phyloP scores from a whole-genome alignment of 2,888 invertebrate species.

The Acrobasis repandana region DNA sequence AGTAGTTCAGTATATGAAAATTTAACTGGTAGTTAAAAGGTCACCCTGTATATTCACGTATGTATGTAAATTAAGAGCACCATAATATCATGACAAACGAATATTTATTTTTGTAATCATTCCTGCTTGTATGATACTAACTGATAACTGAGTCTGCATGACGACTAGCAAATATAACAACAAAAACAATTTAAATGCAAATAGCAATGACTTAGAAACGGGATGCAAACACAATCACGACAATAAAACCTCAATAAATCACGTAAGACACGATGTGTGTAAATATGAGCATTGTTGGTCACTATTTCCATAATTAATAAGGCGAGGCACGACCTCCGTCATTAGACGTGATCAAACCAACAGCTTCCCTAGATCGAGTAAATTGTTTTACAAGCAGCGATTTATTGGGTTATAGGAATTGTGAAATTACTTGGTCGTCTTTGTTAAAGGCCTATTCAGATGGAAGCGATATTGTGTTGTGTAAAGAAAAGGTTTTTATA shows the following conservation, averaged over 20 bases:
- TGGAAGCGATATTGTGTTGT: neutral
- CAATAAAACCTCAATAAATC: conserved; percentile 32
- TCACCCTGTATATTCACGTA: no score
- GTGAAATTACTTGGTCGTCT: conserved; percentile 75
- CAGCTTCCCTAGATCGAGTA: conserved; percentile 50
- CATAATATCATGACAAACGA: no score
- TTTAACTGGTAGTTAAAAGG: no score
- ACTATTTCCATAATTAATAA: conserved; percentile 75
- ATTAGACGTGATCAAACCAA: conserved; percentile 60
- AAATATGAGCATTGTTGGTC: conserved; percentile 50
- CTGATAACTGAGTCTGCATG: no score
- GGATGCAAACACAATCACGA: conserved; percentile 20
- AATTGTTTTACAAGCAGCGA: conserved; percentile 76
- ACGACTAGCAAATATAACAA: no score
- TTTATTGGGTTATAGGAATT: conserved; percentile 77
- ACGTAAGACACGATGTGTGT: conserved; percentile 50
- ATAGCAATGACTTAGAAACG: conserved; percentile 7
- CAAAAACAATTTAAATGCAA: neutral
- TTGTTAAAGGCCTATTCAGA: conserved; percentile 30
- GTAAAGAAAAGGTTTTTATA: no score
- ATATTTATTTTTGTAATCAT: no score
- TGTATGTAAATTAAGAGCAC: no score
- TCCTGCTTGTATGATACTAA: no score
- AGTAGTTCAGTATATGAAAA: no score
- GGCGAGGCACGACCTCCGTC: conserved; percentile 68